These are phyloP conservation scores for Anticlea derivata DNA, from an alignment of 2,888 invertebrate species.

Conservation along the genomic window DNA sequence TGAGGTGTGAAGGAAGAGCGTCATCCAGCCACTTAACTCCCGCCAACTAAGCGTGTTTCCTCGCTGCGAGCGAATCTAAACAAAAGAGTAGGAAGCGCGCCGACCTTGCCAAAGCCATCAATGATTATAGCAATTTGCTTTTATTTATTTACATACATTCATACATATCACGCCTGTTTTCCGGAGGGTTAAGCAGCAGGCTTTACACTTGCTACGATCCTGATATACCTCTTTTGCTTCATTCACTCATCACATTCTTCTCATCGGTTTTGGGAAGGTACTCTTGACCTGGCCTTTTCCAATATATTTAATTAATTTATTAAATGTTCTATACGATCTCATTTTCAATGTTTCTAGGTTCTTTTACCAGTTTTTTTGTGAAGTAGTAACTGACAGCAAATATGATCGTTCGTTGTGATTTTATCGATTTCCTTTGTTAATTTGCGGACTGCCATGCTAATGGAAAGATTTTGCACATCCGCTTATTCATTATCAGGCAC, in stretches of 20 bases:
- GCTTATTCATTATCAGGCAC: slow-evolving; percentile 23
- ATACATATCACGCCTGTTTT: too few species aligned
- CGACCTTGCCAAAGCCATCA: slow-evolving; percentile 63
- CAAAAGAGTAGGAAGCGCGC: slow-evolving; percentile 72
- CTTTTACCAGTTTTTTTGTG: too few species aligned
- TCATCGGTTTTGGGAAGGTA: too few species aligned
- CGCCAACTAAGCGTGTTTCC: slow-evolving; percentile 79
- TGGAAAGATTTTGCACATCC: slow-evolving; percentile 32
- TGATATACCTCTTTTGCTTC: too few species aligned
- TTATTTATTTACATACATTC: slow-evolving; percentile 30
- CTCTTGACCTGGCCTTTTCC: too few species aligned
- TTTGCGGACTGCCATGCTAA: slow-evolving; percentile 23
- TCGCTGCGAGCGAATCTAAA: slow-evolving; percentile 64
- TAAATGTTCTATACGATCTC: too few species aligned
- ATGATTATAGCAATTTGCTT: slow-evolving; percentile 48
- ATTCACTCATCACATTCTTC: too few species aligned
- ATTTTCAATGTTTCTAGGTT: too few species aligned
- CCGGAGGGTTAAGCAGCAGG: too few species aligned
- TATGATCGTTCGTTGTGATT: slow-evolving; percentile 9
- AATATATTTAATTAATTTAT: too few species aligned
- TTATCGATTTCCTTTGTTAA: slow-evolving; percentile 17
- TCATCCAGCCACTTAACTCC: slow-evolving; percentile 73
- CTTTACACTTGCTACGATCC: too few species aligned
- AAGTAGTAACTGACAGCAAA: slow-evolving; percentile 23
- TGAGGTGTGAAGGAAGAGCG: slow-evolving; percentile 61